Conservation (phyloP, 2,113 vertebrate genomes). For the Mus spicilegus region DNA sequence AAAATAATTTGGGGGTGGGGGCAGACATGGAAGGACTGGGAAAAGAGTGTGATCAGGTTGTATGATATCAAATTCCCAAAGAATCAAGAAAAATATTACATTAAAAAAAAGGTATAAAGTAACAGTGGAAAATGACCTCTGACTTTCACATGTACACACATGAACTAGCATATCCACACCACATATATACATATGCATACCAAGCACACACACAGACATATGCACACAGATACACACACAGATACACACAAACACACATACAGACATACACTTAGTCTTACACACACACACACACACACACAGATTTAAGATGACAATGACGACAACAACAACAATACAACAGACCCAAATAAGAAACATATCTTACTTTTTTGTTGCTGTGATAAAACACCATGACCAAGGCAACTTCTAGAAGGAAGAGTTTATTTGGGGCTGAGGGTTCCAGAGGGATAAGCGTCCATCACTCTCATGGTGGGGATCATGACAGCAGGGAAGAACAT, state of each 20-base stretch:
- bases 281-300: neutral
- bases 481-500: neutral
- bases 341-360: neutral
- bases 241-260: neutral
- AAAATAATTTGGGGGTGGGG: too few relatives aligned
- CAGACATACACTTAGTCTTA: too few relatives aligned
- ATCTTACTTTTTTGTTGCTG: neutral
- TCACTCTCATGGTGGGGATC: neutral
- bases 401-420: neutral
- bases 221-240: neutral
- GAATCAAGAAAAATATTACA: too few relatives aligned
- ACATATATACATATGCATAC: neutral
- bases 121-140: neutral
- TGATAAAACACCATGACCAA: neutral
- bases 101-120: too few relatives aligned
- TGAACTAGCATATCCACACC: too few relatives aligned
- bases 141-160: neutral
- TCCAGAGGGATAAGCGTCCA: neutral
- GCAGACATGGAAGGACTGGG: too few relatives aligned
- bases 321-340: neutral
- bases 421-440: neutral
- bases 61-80: too few relatives aligned
- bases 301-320: neutral
- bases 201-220: too few relatives aligned
- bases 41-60: too few relatives aligned